Evolutionary conservation across 2,888 invertebrate genomes (phyloP), one percentile per base, ranked within the genome.

Genomic region (Sisyra terminalis): DNA sequence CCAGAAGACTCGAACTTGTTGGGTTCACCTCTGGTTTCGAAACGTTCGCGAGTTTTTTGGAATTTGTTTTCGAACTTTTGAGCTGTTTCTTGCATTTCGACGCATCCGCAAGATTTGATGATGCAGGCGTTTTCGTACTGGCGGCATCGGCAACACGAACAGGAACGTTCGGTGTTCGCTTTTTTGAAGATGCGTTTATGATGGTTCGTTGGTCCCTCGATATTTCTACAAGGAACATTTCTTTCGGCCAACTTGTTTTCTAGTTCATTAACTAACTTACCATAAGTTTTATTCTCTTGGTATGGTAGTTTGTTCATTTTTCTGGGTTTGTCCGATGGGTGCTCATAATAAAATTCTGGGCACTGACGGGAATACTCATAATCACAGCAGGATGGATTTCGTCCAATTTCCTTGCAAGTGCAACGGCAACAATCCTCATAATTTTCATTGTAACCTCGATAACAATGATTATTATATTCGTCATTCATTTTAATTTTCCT

Each of bases 231-330:
- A 24, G 7, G 7, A 24, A 24, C 7, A 24, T 60, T 62, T 35
- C 61, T 48, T 17, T 53, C 52, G 3, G 57, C 55, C n/a, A 63
- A 47, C 6, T 57, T 60, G 32, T 59, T 56, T 47, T 61, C 60
- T 13, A 63, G 46, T 48, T 63, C 63, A 36, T 58, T 53, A 3
- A 61, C 55, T 39, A 63, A 45, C 15, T 59, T 54, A 14, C 55
- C 45, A 42, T 60, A 62, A 34, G 60, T 58, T 7, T 59, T 57
- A 11, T 54, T 57, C 39, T 58, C 53, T 49, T 62, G 61, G 43
- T 61, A 61, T 1, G 59, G 57, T 14, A 63, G 49, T 18, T 57
- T 56, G 14, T 52, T 45, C 30, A 34, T 14, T 34, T 14, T 14
- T 5, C 13, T 7, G 8, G 13, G 34, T 34, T 14, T 34, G 2